Evolutionary conservation across 2,797 vertebrate species (phyloP).

Genomic region (Lepidocolaptes lacrymiger): DNA sequence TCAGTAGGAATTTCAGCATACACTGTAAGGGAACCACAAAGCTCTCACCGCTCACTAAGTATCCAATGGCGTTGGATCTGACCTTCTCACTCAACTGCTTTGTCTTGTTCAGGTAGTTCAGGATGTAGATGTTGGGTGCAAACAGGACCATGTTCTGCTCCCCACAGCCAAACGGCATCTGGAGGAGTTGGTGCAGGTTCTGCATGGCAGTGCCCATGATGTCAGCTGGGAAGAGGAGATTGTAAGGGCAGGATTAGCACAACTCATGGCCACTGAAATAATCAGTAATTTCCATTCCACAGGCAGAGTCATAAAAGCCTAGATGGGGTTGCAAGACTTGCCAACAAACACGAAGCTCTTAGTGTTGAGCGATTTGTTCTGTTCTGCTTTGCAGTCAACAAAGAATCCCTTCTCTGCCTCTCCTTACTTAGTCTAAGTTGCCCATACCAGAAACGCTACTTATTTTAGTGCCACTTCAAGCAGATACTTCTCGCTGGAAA

Average conservation of each 20-base stretch:
- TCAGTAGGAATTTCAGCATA: neutral
- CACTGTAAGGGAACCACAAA: neutral
- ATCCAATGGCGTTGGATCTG: slow-evolving; percentile 61
- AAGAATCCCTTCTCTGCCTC: neutral
- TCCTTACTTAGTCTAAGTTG: neutral
- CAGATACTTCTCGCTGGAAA: neutral
- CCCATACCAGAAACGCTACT: neutral
- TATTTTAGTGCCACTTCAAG: neutral
- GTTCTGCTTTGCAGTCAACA: neutral
- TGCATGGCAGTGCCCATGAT: slow-evolving; percentile 80
- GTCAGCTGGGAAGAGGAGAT: slow-evolving; percentile 73
- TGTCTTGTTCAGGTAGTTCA: slow-evolving; percentile 81
- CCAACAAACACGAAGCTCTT: neutral
- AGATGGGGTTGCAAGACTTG: neutral
- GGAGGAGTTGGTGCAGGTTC: slow-evolving; percentile 79
- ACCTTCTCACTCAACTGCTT: slow-evolving; percentile 75
- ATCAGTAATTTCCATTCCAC: neutral
- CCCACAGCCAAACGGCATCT: slow-evolving; percentile 84
- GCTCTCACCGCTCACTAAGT: slow-evolving; percentile 79
- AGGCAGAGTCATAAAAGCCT: neutral
- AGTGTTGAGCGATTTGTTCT: neutral
- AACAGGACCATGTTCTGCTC: slow-evolving; percentile 85
- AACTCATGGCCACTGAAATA: neutral
- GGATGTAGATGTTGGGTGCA: slow-evolving; percentile 82
- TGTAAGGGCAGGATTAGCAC: neutral